Base-by-base conservation (phyloP, 2,797 vertebrate species). In the Cyclura pinguis region DNA sequence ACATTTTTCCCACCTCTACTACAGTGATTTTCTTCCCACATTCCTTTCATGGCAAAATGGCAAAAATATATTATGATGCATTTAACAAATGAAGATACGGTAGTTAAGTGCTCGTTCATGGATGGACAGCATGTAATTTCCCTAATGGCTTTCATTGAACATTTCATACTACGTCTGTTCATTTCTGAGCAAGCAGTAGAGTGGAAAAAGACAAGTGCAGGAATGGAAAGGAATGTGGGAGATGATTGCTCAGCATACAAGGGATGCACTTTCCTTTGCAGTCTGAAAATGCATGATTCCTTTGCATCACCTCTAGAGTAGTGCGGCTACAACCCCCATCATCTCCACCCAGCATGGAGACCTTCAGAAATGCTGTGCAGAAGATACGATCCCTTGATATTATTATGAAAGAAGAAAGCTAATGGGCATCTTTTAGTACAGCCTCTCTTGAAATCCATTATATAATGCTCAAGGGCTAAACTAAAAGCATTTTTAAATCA, bases 131-230 rank as follows among this genome's bases (percentile, higher is more conserved):
- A 85, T 89, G 2, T 85, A 32, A 93, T 94, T 95, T 94, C 92
- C 91, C 87, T 91, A 35, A 92, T 80, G 87, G 90, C 86, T 74
- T 86, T 93, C 93, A 80, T 93, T 38, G 92, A 90, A 86, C 86
- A 81, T 91, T 94, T 94, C 78, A n/a, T n/a, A 13, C 77, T 88
- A 16, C 67, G 13, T 88, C 50, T 35, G 18, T 69, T 27, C 29
- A 38, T 69, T 90, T 59, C 67, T 6, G 67, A 0, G n/a, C 4
- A 24, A 91, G 93, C 77, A 16, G 10, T 4, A 59, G 13, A 83
- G 82, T 72, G 59, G 90, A 32, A 80, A 80, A 47, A 35, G 84
- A 72, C 84, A 10, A 5, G 32, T 22, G 73, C 76, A 0, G 18
- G 7, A 86, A 77, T 62, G 84, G 74, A 24, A 72, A 52, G 42